Base-by-base conservation (phyloP, 1,140 invertebrate genomes). In the Pygmarrhopalites habei region DNA sequence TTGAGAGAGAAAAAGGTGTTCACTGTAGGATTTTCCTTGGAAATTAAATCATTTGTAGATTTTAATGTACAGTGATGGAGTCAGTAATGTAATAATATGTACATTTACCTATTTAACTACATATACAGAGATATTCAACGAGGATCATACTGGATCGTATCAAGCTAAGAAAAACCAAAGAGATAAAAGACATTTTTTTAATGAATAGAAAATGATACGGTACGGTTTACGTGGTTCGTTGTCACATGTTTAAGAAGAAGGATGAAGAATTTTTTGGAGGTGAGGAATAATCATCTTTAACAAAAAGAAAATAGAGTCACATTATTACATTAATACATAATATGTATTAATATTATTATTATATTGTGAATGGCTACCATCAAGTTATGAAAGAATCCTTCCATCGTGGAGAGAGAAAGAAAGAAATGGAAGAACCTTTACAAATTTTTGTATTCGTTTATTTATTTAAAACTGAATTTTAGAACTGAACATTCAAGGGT, bases 171-270 rank as follows among this genome's bases (percentile, higher is more conserved):
- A 41, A n/a, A 56, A 41, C 53, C 29, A 56, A 56, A 41, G 29
- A 35, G 35, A 56, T 41, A 56, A 56, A 56, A 41, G 53, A 35
- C 35, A 35, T n/a, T 35, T 56, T 30, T 56, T 56, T 56, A 21
- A n/a, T 7, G 15, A 15, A 49, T 14, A 15, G 15, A 10, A 7
- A 10, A 49, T 14, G 7, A 10, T 21, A 23, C 5, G 5, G 10
- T 49, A n/a, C 46, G 15, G 10, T 49, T 49, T n/a, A 10, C n/a
- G n/a, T n/a, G n/a, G n/a, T n/a, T n/a, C n/a, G n/a, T n/a, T n/a
- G n/a, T n/a, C n/a, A n/a, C n/a, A n/a, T n/a, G n/a, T n/a, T n/a
- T 49, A 14, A 15, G 15, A 10, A 23, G 10, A 7, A 23, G 7
- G 15, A 10, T 14, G 46, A 23, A 49, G 46, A 23, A 49, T 49